Base-by-base conservation (phyloP, 1,140 invertebrate species). In the Heliconius hermathena region DNA sequence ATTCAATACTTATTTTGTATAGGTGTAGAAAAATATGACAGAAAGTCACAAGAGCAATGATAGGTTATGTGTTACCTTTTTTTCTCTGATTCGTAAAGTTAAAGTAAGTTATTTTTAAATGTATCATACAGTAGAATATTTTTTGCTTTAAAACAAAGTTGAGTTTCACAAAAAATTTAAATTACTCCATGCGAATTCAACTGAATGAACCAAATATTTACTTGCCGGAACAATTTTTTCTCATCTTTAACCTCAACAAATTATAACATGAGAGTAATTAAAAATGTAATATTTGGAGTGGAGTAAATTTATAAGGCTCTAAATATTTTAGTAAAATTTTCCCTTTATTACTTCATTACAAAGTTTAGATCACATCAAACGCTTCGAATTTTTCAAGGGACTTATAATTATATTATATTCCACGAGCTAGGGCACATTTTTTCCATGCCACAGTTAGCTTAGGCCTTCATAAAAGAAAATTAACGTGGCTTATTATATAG, bases 381-480 rank as follows among this genome's bases (percentile, higher is more conserved):
- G 29, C 73, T 57, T 57, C 29, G 49, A 57, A 74, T 74, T 74
- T 74, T 74, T 74, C 71, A 57, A 41, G 49, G 52, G 38, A 52
- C 52, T 57, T 60, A 36, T 74, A 36, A 74, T 66, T 66, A 66
- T 74, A 74, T 74, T 57, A 74, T 60, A 74, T 74, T 74, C 73
- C 73, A 26, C 33, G 22, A 22, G 38, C 73, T 26, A 66, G 11
- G 60, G 60, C 22, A 29, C n/a, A 66, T 66, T 66, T 66, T 66
- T 29, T 66, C 60, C 22, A 66, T 66, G 60, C 26, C 60, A 66
- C 22, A 66, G 60, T 66, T 66, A 29, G 26, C 11, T 66, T 22
- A 29, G 60, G 60, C 22, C 22, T 66, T 29, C 60, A 29, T 66
- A 66, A 66, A 66, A 66, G 26, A 29, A 66, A 66, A 66, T 66